Conservation (phyloP, 2,797 vertebrate genomes). For the Gephyroberyx darwinii region DNA sequence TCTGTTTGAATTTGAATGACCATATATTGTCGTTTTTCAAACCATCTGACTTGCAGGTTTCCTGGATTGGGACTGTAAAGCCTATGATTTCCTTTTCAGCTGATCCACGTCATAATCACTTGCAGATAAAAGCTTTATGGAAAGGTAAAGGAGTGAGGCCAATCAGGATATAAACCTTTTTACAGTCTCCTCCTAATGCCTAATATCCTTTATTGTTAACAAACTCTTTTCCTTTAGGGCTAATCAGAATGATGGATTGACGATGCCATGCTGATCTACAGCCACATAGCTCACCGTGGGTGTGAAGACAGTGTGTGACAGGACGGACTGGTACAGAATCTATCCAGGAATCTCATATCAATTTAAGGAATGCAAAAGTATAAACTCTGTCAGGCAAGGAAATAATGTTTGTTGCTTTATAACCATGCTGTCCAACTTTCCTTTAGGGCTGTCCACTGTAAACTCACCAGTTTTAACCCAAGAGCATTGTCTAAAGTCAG, state of each 20-base stretch:
- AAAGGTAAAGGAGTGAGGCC: neutral
- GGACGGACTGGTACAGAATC: conserved; percentile 20
- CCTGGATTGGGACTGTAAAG: neutral
- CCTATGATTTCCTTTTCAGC: no score
- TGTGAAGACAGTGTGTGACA: neutral
- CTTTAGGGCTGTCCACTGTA: neutral
- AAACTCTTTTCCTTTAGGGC: conserved; percentile 24
- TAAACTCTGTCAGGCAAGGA: conserved; percentile 1
- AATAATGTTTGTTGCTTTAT: conserved; percentile 5
- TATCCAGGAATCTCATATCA: conserved; percentile 11
- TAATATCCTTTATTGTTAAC: conserved; percentile 28
- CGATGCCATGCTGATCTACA: conserved; percentile 35
- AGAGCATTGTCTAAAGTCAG: neutral
- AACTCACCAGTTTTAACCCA: neutral
- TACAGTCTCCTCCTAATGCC: conserved; percentile 32
- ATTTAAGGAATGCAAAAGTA: conserved; percentile 27
- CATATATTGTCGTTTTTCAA: no score
- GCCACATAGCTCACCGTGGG: conserved; percentile 6
- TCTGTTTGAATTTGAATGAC: neutral
- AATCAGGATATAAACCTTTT: conserved; percentile 51
- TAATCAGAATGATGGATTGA: conserved; percentile 38
- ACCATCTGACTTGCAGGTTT: neutral
- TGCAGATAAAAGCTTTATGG: no score
- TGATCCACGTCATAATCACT: no score
- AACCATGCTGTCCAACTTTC: neutral